These are phyloP conservation scores for Acleris holmiana DNA, from an alignment of 2,888 invertebrate species.

Conservation along the genomic window DNA sequence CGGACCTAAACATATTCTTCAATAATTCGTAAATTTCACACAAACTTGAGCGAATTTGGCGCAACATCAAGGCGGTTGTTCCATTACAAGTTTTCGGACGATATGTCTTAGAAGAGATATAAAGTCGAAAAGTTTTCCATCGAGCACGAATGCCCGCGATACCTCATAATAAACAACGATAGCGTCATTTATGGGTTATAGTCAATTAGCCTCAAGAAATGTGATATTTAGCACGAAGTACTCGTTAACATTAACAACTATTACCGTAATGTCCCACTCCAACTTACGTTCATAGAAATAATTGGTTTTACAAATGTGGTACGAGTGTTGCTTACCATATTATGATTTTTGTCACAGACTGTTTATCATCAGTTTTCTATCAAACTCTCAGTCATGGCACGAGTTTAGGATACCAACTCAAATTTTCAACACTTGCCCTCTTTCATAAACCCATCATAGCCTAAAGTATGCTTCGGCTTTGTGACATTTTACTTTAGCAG, in stretches of 20 bases:
- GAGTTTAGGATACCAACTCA: too few species aligned
- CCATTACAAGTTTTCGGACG: slow-evolving; percentile 25
- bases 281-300: too few species aligned
- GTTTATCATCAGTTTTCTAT: too few species aligned
- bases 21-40: not conserved
- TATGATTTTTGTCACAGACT: too few species aligned
- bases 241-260: slow-evolving; percentile 8
- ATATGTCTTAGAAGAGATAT: slow-evolving; percentile 22
- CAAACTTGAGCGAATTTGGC: slow-evolving; percentile 5
- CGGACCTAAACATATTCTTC: too few species aligned
- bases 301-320: too few species aligned
- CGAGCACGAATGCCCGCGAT: slow-evolving; percentile 3
- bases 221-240: slow-evolving; percentile 1
- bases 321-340: too few species aligned
- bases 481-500: too few species aligned
- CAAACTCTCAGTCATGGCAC: too few species aligned
- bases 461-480: too few species aligned
- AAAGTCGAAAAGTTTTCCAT: slow-evolving; percentile 19
- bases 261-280: not conserved
- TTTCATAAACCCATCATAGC: too few species aligned
- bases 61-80: slow-evolving; percentile 15
- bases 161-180: slow-evolving; percentile 17
- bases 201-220: slow-evolving; percentile 26
- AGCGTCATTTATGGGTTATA: slow-evolving; percentile 20
- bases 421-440: too few species aligned